Base-by-base conservation (phyloP, 2,888 invertebrate species). In the Sarcophaga subvicina region DNA sequence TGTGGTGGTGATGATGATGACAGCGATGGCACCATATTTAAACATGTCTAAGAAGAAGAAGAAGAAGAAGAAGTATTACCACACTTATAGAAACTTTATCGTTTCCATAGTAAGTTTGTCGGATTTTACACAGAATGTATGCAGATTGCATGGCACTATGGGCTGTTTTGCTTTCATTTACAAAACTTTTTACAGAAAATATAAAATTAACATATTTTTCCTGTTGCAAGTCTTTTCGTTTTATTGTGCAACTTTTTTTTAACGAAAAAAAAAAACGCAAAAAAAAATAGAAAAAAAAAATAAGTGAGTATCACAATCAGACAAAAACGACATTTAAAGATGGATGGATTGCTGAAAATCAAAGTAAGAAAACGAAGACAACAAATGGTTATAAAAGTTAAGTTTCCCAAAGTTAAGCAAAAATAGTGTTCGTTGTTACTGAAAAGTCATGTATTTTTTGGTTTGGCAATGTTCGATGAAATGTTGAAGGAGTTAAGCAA, bases 401-500 rank as follows among this genome's bases (percentile, higher is more conserved):
- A 63, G 20, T 69, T 70, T 69, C 63, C 17, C 22, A 75, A 64
- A 69, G 73, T 64, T 60, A 20, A 69, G 37, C 37, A 47, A 20
- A 20, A 72, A 75, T 64, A 60, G 62, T 75, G 71, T 83, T 71
- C 17, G 54, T 3, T 4, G 54, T 54, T 54, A 54, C 17, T 54
- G 54, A 14, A 37, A 59, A 10, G 45, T 69, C 70, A 69, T 70
- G 63, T 84, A 45, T 62, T 69, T 83, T 83, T 75, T 64, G 12
- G 45, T 67, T 54, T 79, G 49, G 76, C 67, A 72, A 54, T 73
- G 86, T 81, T 81, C 80, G 80, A 87, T 81, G 75, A 75, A 80
- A 78, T 80, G 80, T 85, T 83, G 79, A 87, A 83, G 87, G 80
- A 83, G 85, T 85, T 85, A 70, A 72, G 80, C 78, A 78, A 83